phyloP scores from a whole-genome alignment of 2,113 vertebrate genomes.

The Cottus gobio region DNA sequence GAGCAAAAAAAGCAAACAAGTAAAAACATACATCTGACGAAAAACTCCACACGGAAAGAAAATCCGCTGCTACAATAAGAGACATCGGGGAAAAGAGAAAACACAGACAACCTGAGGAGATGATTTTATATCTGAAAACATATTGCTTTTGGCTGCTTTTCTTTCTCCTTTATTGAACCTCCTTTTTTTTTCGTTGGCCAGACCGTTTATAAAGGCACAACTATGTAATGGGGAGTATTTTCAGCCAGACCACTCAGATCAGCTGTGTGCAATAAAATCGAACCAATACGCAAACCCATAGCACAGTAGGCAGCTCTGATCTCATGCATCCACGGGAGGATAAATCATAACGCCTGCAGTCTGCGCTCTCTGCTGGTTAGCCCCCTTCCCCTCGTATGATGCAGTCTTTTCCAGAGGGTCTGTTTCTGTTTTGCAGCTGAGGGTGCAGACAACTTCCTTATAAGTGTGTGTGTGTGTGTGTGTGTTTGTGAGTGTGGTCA shows the following conservation, averaged over 20 bases:
- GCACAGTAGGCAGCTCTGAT: slow-evolving; percentile 48
- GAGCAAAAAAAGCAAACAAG: no score
- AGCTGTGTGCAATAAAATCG: slow-evolving; percentile 55
- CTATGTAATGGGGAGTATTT: slow-evolving; percentile 45
- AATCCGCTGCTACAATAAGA: slow-evolving; percentile 23
- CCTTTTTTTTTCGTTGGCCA: slow-evolving; percentile 11
- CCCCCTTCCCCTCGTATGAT: slow-evolving; percentile 55
- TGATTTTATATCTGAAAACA: slow-evolving; percentile 63
- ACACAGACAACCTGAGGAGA: slow-evolving; percentile 30
- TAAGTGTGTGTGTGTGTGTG: slow-evolving; percentile 41
- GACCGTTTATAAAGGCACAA: slow-evolving; percentile 56
- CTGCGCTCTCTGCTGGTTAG: slow-evolving; percentile 57
- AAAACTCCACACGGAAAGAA: slow-evolving; percentile 24
- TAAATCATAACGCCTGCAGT: slow-evolving; percentile 40
- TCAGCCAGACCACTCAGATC: slow-evolving; percentile 32
- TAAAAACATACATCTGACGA: slow-evolving; percentile 51
- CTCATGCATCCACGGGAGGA: slow-evolving; percentile 32
- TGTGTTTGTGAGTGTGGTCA: slow-evolving; percentile 43
- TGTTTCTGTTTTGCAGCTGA: slow-evolving; percentile 71
- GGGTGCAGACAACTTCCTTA: slow-evolving; percentile 55
- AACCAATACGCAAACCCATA: slow-evolving; percentile 33
- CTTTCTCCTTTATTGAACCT: slow-evolving; percentile 19
- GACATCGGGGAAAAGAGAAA: slow-evolving; percentile 28
- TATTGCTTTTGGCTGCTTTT: slow-evolving; percentile 38
- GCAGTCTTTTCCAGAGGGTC: slow-evolving; percentile 69